Conservation (phyloP, 1,140 invertebrate species). For the Euwallacea similis region DNA sequence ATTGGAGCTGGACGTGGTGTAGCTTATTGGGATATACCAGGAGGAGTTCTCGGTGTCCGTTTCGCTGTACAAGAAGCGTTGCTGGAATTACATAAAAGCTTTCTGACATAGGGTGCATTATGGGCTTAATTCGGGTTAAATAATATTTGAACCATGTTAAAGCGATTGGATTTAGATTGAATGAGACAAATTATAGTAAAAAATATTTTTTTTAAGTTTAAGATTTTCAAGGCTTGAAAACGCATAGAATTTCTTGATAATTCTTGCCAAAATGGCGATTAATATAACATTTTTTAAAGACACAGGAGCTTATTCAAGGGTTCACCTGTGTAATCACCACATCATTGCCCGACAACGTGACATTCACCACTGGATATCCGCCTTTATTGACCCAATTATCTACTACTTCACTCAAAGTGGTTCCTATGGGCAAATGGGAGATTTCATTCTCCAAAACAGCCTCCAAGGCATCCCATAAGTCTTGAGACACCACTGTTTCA, state of each 20-base stretch:
- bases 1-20: constrained; percentile 52
- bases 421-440: constrained; percentile 2
- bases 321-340: constrained; percentile 6
- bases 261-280: background rate
- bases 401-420: constrained; percentile 7
- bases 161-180: background rate
- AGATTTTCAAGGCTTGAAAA: too few species aligned
- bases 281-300: background rate
- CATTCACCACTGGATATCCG: constrained; percentile 16
- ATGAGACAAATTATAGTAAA: background rate
- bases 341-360: background rate
- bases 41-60: constrained; percentile 23
- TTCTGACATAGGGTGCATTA: too few species aligned
- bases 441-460: background rate
- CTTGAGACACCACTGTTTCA: constrained; percentile 2
- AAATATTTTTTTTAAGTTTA: too few species aligned
- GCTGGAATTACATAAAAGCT: constrained; percentile 3
- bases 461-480: constrained; percentile 18
- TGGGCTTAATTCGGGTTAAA: too few species aligned
- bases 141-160: too few species aligned
- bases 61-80: constrained; percentile 10
- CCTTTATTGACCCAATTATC: constrained; percentile 20
- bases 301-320: background rate
- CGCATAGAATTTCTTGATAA: background rate
- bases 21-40: constrained; percentile 67